Base-by-base conservation (phyloP, 2,113 vertebrate species). In the Crocuta crocuta region DNA sequence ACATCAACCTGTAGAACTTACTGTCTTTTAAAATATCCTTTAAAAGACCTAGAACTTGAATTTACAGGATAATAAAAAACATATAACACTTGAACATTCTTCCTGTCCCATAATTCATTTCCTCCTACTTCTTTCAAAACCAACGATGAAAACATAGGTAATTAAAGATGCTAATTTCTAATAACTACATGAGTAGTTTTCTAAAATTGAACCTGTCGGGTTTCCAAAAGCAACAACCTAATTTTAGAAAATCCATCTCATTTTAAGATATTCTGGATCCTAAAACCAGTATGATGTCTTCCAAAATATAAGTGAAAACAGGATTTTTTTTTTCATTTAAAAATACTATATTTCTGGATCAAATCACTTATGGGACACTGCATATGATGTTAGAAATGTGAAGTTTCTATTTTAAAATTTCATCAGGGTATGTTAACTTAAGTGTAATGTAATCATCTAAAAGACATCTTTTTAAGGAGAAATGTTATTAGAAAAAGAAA, bases 401-500 rank as follows among this genome's bases (percentile, higher is more conserved):
- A 91, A 91, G 55, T 97, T 97, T n/a, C 28, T 91, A 65, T 79
- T 97, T 97, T 63, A 94, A 96, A 93, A 97, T 91, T 91, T 96
- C 24, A 91, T 35, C 16, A 17, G 33, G 68, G 50, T 71, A 85
- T 88, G 55, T 91, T 95, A 91, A 89, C 93, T 65, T 55, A 90
- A 58, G 94, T 61, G 31, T 70, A 84, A 80, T 3, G 0, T 11
- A 91, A 28, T 91, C 83, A 81, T 73, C 26, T 71, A 92, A 48
- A 85, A 76, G 35, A 73, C n/a, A 89, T 4, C 11, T 89, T 94
- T 71, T 89, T 63, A 92, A 87, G 63, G 50, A 96, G 53, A 95
- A 86, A 90, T 43, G 48, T 45, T 90, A 83, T 83, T 86, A 91
- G 45, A 50, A 89, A 92, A 96, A 45, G 53, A 91, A 86, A 63